Conservation (phyloP, 2,113 vertebrate genomes). For the Lonchura striata region DNA sequence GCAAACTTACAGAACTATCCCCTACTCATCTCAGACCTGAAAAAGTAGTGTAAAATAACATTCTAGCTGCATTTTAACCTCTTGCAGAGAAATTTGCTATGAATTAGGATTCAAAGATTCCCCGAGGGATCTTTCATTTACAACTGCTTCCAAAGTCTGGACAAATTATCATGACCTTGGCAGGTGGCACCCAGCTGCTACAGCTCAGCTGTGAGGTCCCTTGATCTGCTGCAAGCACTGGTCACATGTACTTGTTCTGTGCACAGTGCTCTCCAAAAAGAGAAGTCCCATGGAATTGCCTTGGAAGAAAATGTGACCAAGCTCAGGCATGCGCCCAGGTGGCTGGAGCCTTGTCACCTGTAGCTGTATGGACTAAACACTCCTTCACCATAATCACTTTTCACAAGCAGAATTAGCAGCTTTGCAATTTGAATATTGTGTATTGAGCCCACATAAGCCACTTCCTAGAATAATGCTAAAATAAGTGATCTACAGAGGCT, state of each 20-base stretch:
- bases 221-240: rapidly evolving
- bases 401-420: neutral
- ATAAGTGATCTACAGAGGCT: neutral
- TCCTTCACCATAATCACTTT: neutral
- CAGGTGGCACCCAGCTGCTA: rapidly evolving
- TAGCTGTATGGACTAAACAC: neutral
- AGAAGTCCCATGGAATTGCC: neutral
- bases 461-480: neutral
- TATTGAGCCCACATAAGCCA: neutral
- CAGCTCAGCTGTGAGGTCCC: rapidly evolving
- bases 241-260: neutral
- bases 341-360: neutral
- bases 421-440: neutral
- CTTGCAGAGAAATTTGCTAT: neutral
- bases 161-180: neutral
- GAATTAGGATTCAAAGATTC: neutral
- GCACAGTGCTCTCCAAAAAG: neutral
- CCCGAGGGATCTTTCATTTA: neutral
- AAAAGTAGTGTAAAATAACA: neutral
- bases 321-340: rapidly evolving
- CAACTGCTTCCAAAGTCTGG: neutral
- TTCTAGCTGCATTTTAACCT: neutral
- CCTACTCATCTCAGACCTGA: neutral
- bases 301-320: neutral
- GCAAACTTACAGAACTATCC: neutral